Evolutionary conservation across 2,888 invertebrate genomes (phyloP).

Genomic region (Tanytarsus gracilentus): DNA sequence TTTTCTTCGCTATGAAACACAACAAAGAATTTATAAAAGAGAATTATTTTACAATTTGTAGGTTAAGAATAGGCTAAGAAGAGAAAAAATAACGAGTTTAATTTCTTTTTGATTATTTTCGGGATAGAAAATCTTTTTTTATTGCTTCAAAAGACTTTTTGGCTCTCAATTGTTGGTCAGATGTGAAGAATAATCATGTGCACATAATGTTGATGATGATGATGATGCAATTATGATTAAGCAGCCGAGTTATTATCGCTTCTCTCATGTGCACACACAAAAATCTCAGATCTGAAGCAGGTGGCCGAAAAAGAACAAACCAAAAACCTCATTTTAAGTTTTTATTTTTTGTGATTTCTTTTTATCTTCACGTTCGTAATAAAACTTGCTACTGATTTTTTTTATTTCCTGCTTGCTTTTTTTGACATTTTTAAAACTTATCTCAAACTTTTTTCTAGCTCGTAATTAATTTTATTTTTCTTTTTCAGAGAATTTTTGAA

Average conservation of each 20-base stretch:
- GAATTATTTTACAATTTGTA: background rate
- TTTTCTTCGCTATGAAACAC: too few species aligned
- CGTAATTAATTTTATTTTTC: too few species aligned
- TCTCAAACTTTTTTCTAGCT: background rate
- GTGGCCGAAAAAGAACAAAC: too few species aligned
- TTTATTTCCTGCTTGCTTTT: background rate
- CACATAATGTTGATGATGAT: background rate
- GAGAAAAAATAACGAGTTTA: background rate
- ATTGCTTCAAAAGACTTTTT: background rate
- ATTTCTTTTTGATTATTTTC: background rate
- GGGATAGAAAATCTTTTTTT: background rate
- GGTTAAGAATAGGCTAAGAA: background rate
- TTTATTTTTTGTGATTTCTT: too few species aligned
- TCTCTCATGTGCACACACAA: too few species aligned
- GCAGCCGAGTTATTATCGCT: background rate
- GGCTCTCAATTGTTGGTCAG: background rate
- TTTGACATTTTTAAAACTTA: background rate
- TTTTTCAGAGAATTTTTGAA: too few species aligned
- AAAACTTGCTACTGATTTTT: too few species aligned
- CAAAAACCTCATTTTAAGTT: too few species aligned
- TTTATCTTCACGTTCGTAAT: too few species aligned
- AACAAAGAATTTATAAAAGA: background rate
- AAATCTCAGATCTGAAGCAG: too few species aligned
- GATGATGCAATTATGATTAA: slow-evolving; percentile 3
- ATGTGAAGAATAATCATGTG: background rate